A percentile compares a stretch with the other conserved stretches of the same genome.
Conservation (phyloP, 2,888 invertebrate genomes). For the Copidosoma aretas region DNA sequence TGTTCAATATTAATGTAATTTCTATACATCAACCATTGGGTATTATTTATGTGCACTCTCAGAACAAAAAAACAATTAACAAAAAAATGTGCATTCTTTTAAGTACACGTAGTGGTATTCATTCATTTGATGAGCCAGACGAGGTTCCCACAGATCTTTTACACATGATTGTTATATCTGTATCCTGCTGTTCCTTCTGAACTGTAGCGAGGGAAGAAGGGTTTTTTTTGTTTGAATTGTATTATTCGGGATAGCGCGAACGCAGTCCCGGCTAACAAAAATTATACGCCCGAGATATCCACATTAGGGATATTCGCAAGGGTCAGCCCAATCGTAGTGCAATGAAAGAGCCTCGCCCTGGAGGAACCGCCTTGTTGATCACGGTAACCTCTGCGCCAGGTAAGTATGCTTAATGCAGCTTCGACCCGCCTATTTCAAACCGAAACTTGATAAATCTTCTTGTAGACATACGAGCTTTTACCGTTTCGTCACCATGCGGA, state of each 20-base stretch:
- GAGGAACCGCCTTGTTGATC: slow-evolving; percentile 64
- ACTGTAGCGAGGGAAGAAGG: too few relatives aligned
- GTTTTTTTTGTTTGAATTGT: neutral
- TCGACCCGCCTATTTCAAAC: neutral
- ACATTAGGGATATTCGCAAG: slow-evolving; percentile 65
- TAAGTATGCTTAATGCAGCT: slow-evolving; percentile 59
- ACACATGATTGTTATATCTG: too few relatives aligned
- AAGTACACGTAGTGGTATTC: too few relatives aligned
- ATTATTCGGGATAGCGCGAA: slow-evolving; percentile 59
- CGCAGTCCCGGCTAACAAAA: slow-evolving; percentile 60
- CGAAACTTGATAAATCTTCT: neutral
- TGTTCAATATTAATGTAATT: too few relatives aligned
- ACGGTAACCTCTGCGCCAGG: slow-evolving; percentile 68
- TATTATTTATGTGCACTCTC: too few relatives aligned
- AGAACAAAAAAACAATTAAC: too few relatives aligned
- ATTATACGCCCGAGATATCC: slow-evolving; percentile 64
- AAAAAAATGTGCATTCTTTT: too few relatives aligned
- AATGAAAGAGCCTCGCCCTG: slow-evolving; percentile 67
- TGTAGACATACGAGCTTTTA: neutral
- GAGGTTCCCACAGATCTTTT: too few relatives aligned
- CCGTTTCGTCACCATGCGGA: neutral
- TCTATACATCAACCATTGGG: too few relatives aligned
- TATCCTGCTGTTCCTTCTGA: too few relatives aligned
- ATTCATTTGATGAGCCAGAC: too few relatives aligned
- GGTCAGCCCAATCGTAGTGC: slow-evolving; percentile 68